phyloP scores from a whole-genome alignment of 2,888 invertebrate species.

The Anaspis maculata region DNA sequence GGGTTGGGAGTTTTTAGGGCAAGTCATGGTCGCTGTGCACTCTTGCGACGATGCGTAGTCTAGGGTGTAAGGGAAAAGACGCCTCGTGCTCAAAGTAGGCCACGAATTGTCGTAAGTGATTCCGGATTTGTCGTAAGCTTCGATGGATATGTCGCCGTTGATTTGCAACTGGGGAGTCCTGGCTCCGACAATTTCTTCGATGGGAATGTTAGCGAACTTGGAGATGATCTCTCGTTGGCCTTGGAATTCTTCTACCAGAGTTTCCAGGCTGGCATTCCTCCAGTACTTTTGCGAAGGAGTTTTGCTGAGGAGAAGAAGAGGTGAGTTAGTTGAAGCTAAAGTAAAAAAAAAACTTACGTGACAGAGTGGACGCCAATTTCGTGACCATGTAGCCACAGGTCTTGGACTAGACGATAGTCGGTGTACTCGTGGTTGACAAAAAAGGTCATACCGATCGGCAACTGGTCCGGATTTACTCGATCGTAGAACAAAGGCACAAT shows the following conservation, averaged over 20 bases:
- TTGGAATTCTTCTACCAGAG: slow-evolving; percentile 33
- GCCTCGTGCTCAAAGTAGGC: slow-evolving; percentile 46
- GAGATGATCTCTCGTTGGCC: slow-evolving; percentile 25
- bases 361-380: slow-evolving; percentile 67
- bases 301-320: slow-evolving; percentile 10
- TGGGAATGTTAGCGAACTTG: slow-evolving; percentile 31
- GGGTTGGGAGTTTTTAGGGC: slow-evolving; percentile 42
- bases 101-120: slow-evolving; percentile 56
- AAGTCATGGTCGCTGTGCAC: not conserved
- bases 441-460: slow-evolving; percentile 56
- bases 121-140: slow-evolving; percentile 43
- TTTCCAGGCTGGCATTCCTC: slow-evolving; percentile 26
- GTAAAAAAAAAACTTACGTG: slow-evolving; percentile 24
- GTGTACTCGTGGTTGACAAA: slow-evolving; percentile 68
- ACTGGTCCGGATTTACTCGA: slow-evolving; percentile 56
- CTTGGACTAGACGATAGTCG: slow-evolving; percentile 46
- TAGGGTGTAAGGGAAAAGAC: slow-evolving; percentile 26
- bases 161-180: slow-evolving; percentile 40
- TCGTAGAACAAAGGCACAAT: slow-evolving; percentile 47
- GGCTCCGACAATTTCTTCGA: slow-evolving; percentile 30
- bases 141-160: slow-evolving; percentile 49
- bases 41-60: not conserved
- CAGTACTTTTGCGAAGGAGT: slow-evolving; percentile 30
- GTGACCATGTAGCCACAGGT: slow-evolving; percentile 51
- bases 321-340: not conserved